These are phyloP conservation scores for Gnathonemus echidnorhynchus DNA, from an alignment of 2,113 vertebrate genomes.

Conservation along the genomic window DNA sequence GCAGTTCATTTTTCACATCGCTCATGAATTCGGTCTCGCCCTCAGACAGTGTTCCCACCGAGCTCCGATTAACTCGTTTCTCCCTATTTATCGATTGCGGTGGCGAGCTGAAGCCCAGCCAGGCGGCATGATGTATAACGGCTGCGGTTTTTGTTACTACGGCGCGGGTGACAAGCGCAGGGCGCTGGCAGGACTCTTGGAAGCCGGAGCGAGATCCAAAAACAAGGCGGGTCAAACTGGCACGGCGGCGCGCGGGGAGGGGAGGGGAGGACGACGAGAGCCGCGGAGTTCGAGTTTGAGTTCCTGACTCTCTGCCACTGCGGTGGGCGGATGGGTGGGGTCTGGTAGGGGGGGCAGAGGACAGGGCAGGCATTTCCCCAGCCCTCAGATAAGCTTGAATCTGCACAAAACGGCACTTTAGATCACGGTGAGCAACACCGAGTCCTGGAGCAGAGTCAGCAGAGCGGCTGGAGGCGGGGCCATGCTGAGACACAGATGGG, in stretches of 20 bases:
- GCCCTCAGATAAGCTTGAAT: neutral
- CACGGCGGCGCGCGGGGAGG: neutral
- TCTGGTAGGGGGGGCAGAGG: neutral
- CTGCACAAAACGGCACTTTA: neutral
- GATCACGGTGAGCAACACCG: neutral
- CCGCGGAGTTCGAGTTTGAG: neutral
- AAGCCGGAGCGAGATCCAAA: neutral
- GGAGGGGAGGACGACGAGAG: neutral
- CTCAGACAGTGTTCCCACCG: neutral
- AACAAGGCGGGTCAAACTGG: neutral
- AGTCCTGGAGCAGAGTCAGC: neutral
- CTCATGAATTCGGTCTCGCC: neutral
- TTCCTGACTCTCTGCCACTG: neutral
- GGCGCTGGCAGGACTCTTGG: neutral
- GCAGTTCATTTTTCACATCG: neutral
- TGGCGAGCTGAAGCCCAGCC: neutral
- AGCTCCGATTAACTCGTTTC: neutral
- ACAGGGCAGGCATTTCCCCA: neutral
- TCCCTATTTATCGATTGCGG: neutral
- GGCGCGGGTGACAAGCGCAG: neutral
- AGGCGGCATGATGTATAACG: neutral
- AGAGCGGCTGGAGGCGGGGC: slow-evolving; percentile 39
- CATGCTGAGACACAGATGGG: slow-evolving; percentile 65
- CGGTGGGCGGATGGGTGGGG: neutral
- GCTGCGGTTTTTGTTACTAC: neutral